A percentile compares a stretch with the other conserved stretches of the same genome.
Conservation (phyloP, 2,113 vertebrate species). For the Indri indri region DNA sequence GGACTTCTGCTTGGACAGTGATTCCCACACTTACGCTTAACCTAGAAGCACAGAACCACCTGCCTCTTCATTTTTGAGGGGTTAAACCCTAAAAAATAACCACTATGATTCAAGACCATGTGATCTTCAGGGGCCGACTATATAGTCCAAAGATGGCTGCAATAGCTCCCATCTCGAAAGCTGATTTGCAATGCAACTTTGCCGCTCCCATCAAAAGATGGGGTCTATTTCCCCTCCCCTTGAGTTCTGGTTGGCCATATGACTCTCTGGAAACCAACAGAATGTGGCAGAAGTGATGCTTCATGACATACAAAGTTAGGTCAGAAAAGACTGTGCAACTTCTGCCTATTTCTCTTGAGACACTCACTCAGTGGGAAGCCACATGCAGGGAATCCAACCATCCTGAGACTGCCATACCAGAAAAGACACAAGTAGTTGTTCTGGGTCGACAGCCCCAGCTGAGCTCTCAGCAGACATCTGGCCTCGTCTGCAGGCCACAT, state of each 20-base stretch:
- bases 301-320: background rate
- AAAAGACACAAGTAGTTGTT: background rate
- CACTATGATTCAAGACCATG: background rate
- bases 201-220: background rate
- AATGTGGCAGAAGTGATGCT: background rate
- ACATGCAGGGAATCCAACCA: background rate
- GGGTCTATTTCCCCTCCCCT: background rate
- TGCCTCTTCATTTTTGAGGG: background rate
- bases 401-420: background rate
- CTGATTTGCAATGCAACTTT: background rate
- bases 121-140: background rate
- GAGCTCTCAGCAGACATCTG: background rate
- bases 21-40: background rate
- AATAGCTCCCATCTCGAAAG: no score
- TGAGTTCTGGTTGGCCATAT: background rate
- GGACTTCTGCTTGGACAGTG: background rate
- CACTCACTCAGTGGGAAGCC: background rate
- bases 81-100: background rate
- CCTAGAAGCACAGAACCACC: background rate
- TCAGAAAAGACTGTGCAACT: background rate
- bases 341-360: background rate
- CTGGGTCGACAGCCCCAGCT: accelerated
- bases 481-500: background rate
- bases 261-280: background rate
- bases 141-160: background rate